Conservation (phyloP, 2,113 vertebrate species). For the Leptocoma aspasia region DNA sequence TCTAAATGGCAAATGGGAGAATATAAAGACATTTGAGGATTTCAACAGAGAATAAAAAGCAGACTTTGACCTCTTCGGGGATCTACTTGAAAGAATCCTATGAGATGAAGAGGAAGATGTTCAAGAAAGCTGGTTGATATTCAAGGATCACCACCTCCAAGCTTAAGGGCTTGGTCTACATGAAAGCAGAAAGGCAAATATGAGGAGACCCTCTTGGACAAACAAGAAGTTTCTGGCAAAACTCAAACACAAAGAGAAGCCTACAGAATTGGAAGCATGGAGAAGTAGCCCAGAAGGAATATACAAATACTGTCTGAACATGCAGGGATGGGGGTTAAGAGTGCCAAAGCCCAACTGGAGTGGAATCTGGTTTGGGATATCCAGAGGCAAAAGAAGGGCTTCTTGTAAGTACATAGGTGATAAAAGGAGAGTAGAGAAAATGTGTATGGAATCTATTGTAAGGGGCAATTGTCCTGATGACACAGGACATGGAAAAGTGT, state of each 20-base stretch:
- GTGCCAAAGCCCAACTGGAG: neutral
- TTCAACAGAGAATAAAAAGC: neutral
- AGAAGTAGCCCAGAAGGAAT: neutral
- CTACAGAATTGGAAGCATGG: neutral
- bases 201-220: neutral
- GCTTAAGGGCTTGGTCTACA: neutral
- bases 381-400: neutral
- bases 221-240: neutral
- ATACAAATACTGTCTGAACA: neutral
- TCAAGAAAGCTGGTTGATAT: neutral
- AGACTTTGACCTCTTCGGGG: neutral
- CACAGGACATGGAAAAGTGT: rapidly evolving
- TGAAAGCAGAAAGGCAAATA: neutral
- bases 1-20: neutral
- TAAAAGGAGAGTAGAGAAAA: neutral
- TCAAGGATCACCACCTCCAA: neutral
- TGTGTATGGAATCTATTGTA: neutral
- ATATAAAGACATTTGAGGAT: neutral
- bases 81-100: neutral
- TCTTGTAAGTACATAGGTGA: neutral
- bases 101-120: neutral
- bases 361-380: neutral
- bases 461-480: neutral
- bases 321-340: neutral
- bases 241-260: neutral